Percentiles rank a stretch among this genome's conserved stretches.
Conservation (phyloP, 2,113 vertebrate species). For the Centrocercus urophasianus region DNA sequence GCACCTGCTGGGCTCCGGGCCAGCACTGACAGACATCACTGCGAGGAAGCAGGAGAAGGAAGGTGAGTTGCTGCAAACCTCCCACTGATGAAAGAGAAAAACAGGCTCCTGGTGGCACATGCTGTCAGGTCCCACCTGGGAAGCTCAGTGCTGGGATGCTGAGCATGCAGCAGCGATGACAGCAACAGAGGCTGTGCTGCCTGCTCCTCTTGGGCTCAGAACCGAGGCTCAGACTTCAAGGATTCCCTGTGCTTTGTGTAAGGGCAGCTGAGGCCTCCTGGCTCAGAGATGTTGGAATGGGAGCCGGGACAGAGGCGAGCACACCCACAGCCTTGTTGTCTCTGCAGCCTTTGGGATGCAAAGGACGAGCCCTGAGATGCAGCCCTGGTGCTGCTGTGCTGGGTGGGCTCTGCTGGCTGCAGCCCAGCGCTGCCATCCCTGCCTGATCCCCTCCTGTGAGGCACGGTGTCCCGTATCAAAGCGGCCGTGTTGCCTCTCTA, state of each 20-base stretch:
- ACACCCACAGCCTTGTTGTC: background rate
- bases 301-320: background rate
- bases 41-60: background rate
- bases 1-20: background rate
- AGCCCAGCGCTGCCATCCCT: background rate
- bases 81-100: background rate
- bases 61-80: background rate
- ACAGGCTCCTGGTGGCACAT: background rate
- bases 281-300: background rate
- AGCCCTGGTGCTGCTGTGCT: background rate
- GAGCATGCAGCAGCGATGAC: background rate
- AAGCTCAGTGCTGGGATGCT: background rate
- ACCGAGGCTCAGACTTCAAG: background rate
- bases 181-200: background rate
- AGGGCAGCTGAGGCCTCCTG: background rate
- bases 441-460: background rate
- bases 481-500: accelerated
- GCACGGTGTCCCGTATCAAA: background rate
- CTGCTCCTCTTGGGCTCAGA: background rate
- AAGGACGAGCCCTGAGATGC: accelerated
- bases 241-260: background rate
- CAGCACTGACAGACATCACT: background rate
- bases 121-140: background rate
- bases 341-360: background rate
- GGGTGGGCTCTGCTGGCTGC: background rate